Base-by-base conservation (phyloP, 1,140 invertebrate genomes). In the Drosophila albomicans region DNA sequence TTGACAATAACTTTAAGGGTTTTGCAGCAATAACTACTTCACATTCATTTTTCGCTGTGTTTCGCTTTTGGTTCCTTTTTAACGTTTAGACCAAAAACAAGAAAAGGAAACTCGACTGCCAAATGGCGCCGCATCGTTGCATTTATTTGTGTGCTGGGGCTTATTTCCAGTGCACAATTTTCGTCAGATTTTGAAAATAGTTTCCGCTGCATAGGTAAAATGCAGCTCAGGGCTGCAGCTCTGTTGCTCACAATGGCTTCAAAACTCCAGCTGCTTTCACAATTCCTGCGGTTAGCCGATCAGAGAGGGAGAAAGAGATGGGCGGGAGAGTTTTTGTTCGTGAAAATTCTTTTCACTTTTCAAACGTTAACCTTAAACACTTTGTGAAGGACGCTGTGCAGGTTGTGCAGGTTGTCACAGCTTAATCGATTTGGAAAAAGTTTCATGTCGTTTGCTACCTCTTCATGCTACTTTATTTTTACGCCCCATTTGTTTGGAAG, bases 371-470 rank as follows among this genome's bases (percentile, higher is more conserved):
- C 82, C 84, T 87, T 82, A 88, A 88, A 78, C 65, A 71, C 63
- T 67, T 67, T 78, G 30, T 66, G 64, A 86, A 67, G 82, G 71
- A 52, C 67, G 58, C 13, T n/a, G 20, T 25, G 41, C 6, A 28
- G 13, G 69, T 30, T 35, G 70, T 64, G 66, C 25, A 73, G 75
- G 75, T 87, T 87, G 82, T 87, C 82, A 79, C 84, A 87, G 82
- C 82, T 88, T 87, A 87, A 87, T 87, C 82, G 82, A 87, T 87
- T 87, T 82, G 79, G 76, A 82, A 79, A 86, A 87, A 82, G 75
- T 86, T 87, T 75, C 79, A 71, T 87, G 82, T 82, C 74, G 76
- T 63, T 69, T 69, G 70, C 79, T 54, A 75, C 84, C 84, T 72
- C 66, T 76, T 64, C 73, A 77, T 85, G 74, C 69, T 77, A 85